A percentile compares a stretch with the other conserved stretches of the same genome.
These are phyloP conservation scores for Plumapathes pennacea DNA, from an alignment of 92 coral and sea anemone species.

Conservation along the genomic window DNA sequence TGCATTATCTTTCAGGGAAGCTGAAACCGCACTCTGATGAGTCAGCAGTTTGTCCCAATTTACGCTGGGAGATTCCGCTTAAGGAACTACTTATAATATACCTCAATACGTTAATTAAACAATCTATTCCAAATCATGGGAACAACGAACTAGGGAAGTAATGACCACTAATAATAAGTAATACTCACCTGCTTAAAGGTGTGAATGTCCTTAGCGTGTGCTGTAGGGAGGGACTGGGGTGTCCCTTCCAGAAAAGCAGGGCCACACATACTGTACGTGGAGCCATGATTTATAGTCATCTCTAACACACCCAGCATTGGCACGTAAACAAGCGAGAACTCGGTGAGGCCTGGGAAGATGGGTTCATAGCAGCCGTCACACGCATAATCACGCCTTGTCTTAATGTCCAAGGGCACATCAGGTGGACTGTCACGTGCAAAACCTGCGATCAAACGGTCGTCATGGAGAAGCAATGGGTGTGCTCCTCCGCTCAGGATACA, in stretches of 20 bases:
- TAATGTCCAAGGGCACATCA: constrained; percentile 39
- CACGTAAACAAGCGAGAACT: constrained; percentile 66
- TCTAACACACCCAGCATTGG: constrained; percentile 61
- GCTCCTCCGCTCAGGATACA: constrained; percentile 79
- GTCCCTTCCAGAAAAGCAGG: constrained; percentile 58
- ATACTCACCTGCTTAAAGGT: constrained; percentile 59
- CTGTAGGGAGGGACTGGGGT: constrained; percentile 73
- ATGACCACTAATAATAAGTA: too few relatives aligned
- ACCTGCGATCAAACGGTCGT: constrained; percentile 54
- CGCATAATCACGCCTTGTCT: constrained; percentile 48
- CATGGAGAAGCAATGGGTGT: constrained; percentile 65
- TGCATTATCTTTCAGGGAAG: too few relatives aligned
- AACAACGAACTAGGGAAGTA: too few relatives aligned
- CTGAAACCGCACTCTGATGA: too few relatives aligned
- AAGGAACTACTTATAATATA: too few relatives aligned
- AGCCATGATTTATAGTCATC: constrained; percentile 77
- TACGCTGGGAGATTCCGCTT: too few relatives aligned
- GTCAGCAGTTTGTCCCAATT: too few relatives aligned
- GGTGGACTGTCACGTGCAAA: constrained; percentile 23
- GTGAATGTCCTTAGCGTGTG: constrained; percentile 52
- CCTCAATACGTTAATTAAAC: too few relatives aligned
- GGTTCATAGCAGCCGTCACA: constrained; percentile 92
- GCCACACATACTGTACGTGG: constrained; percentile 61
- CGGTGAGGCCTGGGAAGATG: constrained; percentile 61
- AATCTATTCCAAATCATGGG: too few relatives aligned